Conservation (phyloP, 2,888 invertebrate species). For the Pantelozetes paolii region DNA sequence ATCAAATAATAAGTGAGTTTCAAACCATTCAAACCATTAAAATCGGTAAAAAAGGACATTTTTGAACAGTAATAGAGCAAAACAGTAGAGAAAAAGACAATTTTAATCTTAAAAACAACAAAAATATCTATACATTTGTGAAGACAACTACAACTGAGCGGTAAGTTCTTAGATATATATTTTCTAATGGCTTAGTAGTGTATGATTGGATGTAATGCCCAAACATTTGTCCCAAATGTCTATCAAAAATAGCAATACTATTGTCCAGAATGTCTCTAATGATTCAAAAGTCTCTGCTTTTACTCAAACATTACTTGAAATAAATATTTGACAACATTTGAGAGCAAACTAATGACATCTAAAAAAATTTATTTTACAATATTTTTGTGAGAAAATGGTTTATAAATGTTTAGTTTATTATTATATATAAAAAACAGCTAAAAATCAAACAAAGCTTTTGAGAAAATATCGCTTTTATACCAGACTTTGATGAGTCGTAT, state of each 20-base stretch:
- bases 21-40: not conserved
- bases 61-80: not conserved
- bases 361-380: not conserved
- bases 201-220: constrained; percentile 20
- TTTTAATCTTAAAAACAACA: constrained; percentile 12
- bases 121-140: constrained; percentile 13
- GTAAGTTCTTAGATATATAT: constrained; percentile 17
- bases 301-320: constrained; percentile 6
- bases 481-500: no score
- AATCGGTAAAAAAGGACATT: constrained; percentile 1
- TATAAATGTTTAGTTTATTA: constrained; percentile 5
- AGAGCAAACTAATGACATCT: constrained; percentile 5
- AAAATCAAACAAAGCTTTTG: not conserved
- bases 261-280: constrained; percentile 26
- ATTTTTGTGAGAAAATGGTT: not conserved
- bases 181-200: constrained; percentile 22
- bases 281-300: not conserved
- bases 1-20: constrained; percentile 25
- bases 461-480: no score
- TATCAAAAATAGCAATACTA: constrained; percentile 7
- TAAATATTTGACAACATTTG: not conserved
- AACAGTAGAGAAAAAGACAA: constrained; percentile 3
- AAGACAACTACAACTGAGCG: constrained; percentile 1
- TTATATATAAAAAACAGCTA: no score
- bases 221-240: constrained; percentile 31